Evolutionary conservation across 2,888 invertebrate genomes (phyloP), one percentile per base, ranked within the genome.

Genomic region (Andrena hattorfiana): DNA sequence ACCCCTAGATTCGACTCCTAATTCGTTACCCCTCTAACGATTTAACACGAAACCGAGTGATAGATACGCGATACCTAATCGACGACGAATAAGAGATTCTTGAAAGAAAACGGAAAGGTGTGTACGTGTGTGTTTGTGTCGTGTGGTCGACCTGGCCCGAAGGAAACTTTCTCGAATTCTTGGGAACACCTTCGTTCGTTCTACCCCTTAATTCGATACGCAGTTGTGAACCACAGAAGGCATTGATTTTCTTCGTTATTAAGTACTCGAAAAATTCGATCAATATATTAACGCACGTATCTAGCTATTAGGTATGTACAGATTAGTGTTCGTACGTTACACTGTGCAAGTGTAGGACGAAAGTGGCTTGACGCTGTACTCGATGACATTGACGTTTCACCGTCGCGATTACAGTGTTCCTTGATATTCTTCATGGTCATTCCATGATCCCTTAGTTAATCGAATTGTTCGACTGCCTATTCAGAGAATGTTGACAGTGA

Each of bases 151-250:
- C 8, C 16, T 16, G 8, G 23, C 28, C 7, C 26, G 77, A 54
- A 51, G n/a, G 26, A 30, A 77, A 56, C 26, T 20, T 10, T 63
- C 35, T 79, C 26, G 7, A 73, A 51, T 13, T 54, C 54, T 28
- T 8, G 67, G 48, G 26, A 72, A 54, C 35, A 26, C 13, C 20
- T 30, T 32, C n/a, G 35, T 59, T 66, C 59, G 35, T 62, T 54
- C 32, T 68, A 32, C 32, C 71, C 28, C n/a, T 72, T 77, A 56
- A 77, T 60, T 54, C 72, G 72, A 59, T 64, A 35, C 54, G 78
- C 51, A 81, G 79, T 77, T 84, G 83, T 88, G 84, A 85, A 89
- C 86, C 89, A 66, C 80, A 80, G 84, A 90, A 91, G 90, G 87
- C 90, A 89, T 89, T 64, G 20, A 23, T 49, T 51, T 64, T 85